Evolutionary conservation across 2,888 invertebrate species (phyloP).

Genomic region (Vanessa cardui): DNA sequence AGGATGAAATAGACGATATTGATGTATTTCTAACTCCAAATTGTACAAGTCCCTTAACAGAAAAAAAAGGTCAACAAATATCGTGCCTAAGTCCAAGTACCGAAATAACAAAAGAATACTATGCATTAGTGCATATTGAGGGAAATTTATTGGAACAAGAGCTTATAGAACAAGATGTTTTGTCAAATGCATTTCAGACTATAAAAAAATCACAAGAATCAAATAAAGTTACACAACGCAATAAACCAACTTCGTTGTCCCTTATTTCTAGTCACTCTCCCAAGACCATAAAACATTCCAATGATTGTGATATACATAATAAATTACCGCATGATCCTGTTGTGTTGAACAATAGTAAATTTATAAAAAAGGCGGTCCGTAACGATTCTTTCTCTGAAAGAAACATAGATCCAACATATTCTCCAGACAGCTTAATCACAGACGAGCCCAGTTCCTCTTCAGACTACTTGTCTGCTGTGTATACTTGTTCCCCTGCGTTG

Average conservation of each 20-base stretch:
- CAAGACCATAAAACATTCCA: slow-evolving; percentile 71
- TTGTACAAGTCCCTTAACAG: slow-evolving; percentile 65
- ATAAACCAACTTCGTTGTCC: slow-evolving; percentile 67
- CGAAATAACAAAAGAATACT: slow-evolving; percentile 71
- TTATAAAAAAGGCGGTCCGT: slow-evolving; percentile 39
- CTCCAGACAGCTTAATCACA: slow-evolving; percentile 70
- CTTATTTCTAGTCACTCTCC: slow-evolving; percentile 71
- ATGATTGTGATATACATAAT: slow-evolving; percentile 66
- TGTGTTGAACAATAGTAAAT: slow-evolving; percentile 20
- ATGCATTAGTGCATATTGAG: slow-evolving; percentile 69
- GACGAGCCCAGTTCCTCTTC: slow-evolving; percentile 74
- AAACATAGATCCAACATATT: slow-evolving; percentile 56
- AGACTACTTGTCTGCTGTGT: slow-evolving; percentile 71
- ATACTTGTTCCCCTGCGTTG: slow-evolving; percentile 62
- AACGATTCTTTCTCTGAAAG: slow-evolving; percentile 49
- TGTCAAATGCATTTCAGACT: slow-evolving; percentile 76
- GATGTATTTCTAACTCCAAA: slow-evolving; percentile 77
- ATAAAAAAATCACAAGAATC: slow-evolving; percentile 67
- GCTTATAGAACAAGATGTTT: slow-evolving; percentile 78
- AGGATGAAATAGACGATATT: slow-evolving; percentile 62
- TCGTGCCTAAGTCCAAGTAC: slow-evolving; percentile 68
- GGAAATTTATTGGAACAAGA: slow-evolving; percentile 74
- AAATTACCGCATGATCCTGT: slow-evolving; percentile 26
- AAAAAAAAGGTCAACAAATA: slow-evolving; percentile 55
- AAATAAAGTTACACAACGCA: slow-evolving; percentile 52